These are phyloP conservation scores for Sebastes vulpes DNA, from an alignment of 2,797 vertebrate species.

Conservation along the genomic window DNA sequence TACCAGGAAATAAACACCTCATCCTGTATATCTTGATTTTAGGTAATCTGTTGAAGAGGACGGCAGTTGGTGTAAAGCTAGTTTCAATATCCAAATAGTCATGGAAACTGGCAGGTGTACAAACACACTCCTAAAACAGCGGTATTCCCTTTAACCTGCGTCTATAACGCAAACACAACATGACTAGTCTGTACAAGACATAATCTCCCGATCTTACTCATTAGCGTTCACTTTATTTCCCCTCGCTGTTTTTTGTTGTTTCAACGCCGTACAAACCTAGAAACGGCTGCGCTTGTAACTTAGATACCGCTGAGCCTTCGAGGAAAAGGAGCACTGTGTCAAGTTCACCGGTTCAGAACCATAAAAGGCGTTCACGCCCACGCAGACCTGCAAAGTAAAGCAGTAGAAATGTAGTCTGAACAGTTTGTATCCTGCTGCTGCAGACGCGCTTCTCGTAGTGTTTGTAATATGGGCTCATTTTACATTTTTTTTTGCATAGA, in stretches of 20 bases:
- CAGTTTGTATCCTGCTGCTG: constrained; percentile 16
- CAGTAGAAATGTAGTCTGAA: constrained; percentile 44
- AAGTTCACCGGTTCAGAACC: constrained; percentile 62
- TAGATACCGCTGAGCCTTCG: constrained; percentile 68
- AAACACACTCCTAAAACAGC: not conserved
- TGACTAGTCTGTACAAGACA: not conserved
- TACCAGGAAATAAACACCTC: not conserved
- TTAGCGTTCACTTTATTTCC: constrained; percentile 20
- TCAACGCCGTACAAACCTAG: constrained; percentile 14
- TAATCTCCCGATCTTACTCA: not conserved
- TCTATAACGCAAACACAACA: not conserved
- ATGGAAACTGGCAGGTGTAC: not conserved
- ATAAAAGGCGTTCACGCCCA: constrained; percentile 63
- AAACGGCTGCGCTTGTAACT: constrained; percentile 51
- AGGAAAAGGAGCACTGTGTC: constrained; percentile 69
- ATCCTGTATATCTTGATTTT: not conserved
- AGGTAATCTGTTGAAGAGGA: not conserved
- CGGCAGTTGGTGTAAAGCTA: not conserved
- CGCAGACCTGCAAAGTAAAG: constrained; percentile 55
- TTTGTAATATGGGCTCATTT: constrained; percentile 25
- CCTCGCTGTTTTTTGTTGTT: constrained; percentile 12
- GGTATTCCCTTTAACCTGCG: not conserved
- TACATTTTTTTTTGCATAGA: not conserved
- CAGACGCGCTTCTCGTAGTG: not conserved
- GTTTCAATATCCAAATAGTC: not conserved